Evolutionary conservation across 2,113 vertebrate species (phyloP).

Genomic region (Mellivora capensis): DNA sequence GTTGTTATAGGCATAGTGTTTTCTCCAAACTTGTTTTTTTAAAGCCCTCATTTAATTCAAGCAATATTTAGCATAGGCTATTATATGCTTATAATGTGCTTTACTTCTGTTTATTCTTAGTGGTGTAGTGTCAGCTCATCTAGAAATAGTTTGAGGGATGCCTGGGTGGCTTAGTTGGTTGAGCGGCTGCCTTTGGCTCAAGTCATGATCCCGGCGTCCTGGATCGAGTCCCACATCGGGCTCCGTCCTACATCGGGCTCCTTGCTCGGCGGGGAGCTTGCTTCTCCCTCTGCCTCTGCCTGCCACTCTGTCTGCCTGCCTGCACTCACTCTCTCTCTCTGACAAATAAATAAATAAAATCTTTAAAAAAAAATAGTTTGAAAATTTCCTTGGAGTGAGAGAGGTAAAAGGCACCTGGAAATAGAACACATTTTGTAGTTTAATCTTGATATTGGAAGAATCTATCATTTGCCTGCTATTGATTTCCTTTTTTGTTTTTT

Average conservation of each 20-base stretch:
- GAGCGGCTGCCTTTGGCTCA: no score
- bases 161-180: no score
- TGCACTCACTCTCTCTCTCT: no score
- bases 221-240: no score
- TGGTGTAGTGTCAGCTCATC: neutral
- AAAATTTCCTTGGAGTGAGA: neutral
- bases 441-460: neutral
- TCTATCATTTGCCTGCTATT: neutral
- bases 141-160: neutral
- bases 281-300: no score
- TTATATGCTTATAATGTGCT: neutral
- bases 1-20: neutral
- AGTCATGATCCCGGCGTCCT: no score
- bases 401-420: neutral
- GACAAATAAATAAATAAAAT: no score
- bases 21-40: neutral
- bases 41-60: neutral
- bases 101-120: neutral
- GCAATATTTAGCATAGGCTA: neutral
- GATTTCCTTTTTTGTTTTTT: neutral
- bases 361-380: constrained; percentile 1
- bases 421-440: neutral
- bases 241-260: no score
- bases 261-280: no score
- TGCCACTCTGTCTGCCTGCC: no score